phyloP scores from a whole-genome alignment of 2,888 invertebrate genomes.

The Clusia tigrina region DNA sequence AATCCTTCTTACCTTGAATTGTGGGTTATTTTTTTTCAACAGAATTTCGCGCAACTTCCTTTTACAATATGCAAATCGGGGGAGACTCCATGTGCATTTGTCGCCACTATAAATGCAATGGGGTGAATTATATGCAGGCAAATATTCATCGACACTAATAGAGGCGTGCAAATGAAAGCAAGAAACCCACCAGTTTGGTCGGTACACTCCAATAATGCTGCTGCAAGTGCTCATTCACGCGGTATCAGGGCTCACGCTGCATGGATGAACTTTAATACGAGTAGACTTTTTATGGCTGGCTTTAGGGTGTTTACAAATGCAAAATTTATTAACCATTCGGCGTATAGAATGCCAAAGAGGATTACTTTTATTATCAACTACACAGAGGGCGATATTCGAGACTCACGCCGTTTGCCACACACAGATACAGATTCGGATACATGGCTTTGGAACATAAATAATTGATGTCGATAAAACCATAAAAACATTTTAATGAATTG shows the following conservation, averaged over 20 bases:
- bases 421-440: neutral
- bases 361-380: constrained; percentile 25
- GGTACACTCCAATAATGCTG: neutral
- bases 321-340: constrained; percentile 22
- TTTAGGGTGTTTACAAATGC: neutral
- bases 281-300: neutral
- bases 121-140: too few relatives aligned
- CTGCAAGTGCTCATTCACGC: neutral
- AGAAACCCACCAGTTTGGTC: too few relatives aligned
- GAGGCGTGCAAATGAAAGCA: neutral
- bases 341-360: constrained; percentile 16
- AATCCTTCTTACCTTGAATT: too few relatives aligned
- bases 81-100: too few relatives aligned
- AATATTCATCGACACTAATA: too few relatives aligned
- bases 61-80: too few relatives aligned
- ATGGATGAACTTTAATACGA: too few relatives aligned
- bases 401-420: constrained; percentile 2
- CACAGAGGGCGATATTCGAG: neutral
- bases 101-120: too few relatives aligned
- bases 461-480: constrained; percentile 27
- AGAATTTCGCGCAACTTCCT: too few relatives aligned
- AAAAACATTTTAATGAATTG: constrained; percentile 33
- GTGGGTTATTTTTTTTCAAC: too few relatives aligned
- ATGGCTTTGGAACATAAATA: constrained; percentile 18
- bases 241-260: too few relatives aligned